Conservation (phyloP, 2,888 invertebrate genomes). For the Dynastes maya region DNA sequence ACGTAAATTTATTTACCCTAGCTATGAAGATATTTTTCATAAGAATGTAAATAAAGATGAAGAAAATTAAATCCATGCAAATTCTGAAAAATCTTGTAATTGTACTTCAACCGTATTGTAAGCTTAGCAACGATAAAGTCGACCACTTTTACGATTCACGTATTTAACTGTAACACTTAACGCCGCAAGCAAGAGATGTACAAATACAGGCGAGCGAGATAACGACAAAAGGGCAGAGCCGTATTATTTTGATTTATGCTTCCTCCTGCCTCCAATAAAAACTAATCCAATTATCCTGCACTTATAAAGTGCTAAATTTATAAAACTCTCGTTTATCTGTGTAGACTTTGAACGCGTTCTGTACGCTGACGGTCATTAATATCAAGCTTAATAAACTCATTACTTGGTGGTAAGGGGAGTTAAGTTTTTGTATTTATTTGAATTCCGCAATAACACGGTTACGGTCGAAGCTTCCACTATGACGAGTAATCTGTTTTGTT, state of each 20-base stretch:
- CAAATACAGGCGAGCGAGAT: conserved; percentile 17
- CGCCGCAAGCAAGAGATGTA: background rate
- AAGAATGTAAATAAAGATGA: too few relatives aligned
- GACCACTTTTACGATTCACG: background rate
- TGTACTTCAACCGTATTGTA: background rate
- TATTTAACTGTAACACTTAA: conserved; percentile 6
- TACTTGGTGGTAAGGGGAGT: conserved; percentile 8
- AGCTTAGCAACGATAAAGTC: background rate
- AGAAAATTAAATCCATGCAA: too few relatives aligned
- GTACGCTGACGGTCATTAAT: conserved; percentile 26
- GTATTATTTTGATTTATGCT: conserved; percentile 44
- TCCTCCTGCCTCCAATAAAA: conserved; percentile 37
- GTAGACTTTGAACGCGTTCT: conserved; percentile 22
- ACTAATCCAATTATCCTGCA: conserved; percentile 43
- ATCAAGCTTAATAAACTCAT: conserved; percentile 25
- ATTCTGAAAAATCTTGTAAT: too few relatives aligned
- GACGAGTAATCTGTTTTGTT: background rate
- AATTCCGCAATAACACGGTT: background rate
- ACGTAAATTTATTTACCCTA: too few relatives aligned
- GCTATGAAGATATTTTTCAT: too few relatives aligned
- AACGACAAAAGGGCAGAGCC: conserved; percentile 14
- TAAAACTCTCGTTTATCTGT: conserved; percentile 30
- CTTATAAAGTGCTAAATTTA: conserved; percentile 29
- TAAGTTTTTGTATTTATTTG: conserved; percentile 12
- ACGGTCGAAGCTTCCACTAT: background rate